Evolutionary conservation across 2,888 invertebrate species (phyloP), one percentile per base, ranked within the genome.

Genomic region (Hedya salicella): DNA sequence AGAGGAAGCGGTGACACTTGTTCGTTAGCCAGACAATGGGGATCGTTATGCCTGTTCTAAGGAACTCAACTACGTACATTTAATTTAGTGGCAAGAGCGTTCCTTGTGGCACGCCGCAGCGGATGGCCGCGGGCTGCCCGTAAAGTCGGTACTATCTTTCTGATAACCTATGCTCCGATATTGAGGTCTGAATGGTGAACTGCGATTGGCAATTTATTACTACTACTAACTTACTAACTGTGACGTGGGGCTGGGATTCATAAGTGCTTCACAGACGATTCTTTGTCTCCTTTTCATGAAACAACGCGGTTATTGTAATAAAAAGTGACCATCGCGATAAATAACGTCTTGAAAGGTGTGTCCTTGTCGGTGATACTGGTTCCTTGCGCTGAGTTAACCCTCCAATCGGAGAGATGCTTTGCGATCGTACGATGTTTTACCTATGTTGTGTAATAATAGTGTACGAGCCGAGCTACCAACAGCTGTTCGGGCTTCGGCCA

Each of bases 361-460:
- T 61, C 66, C 60, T 66, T 62, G 54, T 21, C 52, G 46, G 53
- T 54, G 53, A 46, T 54, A 61, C 49, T 49, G 54, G 59, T 77
- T 73, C 71, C 71, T 76, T 70, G 54, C 57, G 54, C 52, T 40
- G 62, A 40, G 66, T 40, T 77, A 76, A 61, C 71, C 70, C 69
- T 69, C 62, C 67, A 73, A 69, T 60, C 71, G 56, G 49, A 68
- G 69, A 70, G 73, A 72, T 70, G 69, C 57, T 75, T 73, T 69
- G 70, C 73, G 70, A 79, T 82, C 80, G 79, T 78, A 78, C 70
- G 78, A 80, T 85, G 78, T 84, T 88, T 81, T 88, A 88, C 87
- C 88, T 88, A 88, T 73, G 70, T 72, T 68, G 59, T 64, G 70
- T 83, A 84, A 86, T 86, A 88, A 86, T 83, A 82, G 76, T 36